Evolutionary conservation across 1,140 invertebrate species (phyloP).

Genomic region (Zaprionus capensis): DNA sequence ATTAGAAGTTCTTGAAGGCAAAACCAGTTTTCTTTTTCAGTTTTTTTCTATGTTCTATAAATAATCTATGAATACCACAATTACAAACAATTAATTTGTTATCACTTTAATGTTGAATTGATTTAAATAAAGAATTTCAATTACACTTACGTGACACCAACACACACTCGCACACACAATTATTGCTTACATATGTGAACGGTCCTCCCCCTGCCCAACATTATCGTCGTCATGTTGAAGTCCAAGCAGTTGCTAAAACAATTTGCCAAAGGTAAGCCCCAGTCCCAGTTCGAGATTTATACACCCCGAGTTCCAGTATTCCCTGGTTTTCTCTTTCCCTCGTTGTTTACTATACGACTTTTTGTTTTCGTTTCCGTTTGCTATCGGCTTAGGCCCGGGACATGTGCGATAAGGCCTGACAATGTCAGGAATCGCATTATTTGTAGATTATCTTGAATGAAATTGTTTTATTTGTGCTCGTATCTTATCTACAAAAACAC

Average conservation of each 20-base stretch:
- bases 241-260: constrained; percentile 69
- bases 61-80: not conserved
- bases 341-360: constrained; percentile 19
- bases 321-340: not conserved
- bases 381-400: constrained; percentile 30
- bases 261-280: constrained; percentile 70
- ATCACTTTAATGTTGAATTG: constrained; percentile 6
- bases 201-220: constrained; percentile 18
- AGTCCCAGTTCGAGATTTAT: not conserved
- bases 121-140: constrained; percentile 25
- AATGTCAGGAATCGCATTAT: constrained; percentile 17
- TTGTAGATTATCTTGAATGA: constrained; percentile 3
- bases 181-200: constrained; percentile 41
- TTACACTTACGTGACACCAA: constrained; percentile 12
- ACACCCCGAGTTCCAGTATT: constrained; percentile 34
- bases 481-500: not conserved
- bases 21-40: not conserved
- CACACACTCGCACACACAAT: not conserved
- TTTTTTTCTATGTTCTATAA: not conserved
- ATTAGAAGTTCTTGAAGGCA: not conserved
- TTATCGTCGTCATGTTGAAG: constrained; percentile 63
- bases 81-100: constrained; percentile 8
- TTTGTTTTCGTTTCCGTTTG: constrained; percentile 30
- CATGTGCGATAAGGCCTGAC: constrained; percentile 25
- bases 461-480: not conserved